A percentile compares a stretch with the other conserved stretches of the same genome.
Evolutionary conservation across 35 echinoderm and acorn worm species (phyloP).

Genomic region (Acanthaster planci): DNA sequence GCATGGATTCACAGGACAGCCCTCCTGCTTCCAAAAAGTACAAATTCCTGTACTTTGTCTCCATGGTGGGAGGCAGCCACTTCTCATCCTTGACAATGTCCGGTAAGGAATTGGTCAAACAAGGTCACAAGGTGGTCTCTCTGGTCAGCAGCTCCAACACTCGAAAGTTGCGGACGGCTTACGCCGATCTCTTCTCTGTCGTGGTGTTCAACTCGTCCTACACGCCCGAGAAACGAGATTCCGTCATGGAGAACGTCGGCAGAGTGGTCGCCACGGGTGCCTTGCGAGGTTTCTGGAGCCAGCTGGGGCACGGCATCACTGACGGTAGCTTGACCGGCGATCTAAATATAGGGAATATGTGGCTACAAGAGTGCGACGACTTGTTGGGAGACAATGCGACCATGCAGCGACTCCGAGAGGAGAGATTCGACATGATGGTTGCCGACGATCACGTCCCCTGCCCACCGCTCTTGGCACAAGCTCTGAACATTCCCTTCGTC

Average conservation of each 20-base stretch:
- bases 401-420: not conserved
- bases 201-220: not conserved
- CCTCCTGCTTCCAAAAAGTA: not conserved
- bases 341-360: not conserved
- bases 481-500: constrained; percentile 1
- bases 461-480: not conserved
- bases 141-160: not conserved
- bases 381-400: not conserved
- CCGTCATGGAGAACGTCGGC: not conserved
- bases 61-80: not conserved
- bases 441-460: not conserved
- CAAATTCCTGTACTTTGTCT: not conserved
- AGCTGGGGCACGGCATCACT: not conserved
- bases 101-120: not conserved
- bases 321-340: not conserved
- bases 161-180: not conserved
- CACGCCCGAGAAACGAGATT: not conserved
- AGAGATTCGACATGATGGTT: not conserved
- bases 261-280: not conserved
- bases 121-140: not conserved
- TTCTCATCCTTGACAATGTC: not conserved
- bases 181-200: not conserved
- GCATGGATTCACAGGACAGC: too few relatives aligned
- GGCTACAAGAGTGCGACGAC: not conserved
- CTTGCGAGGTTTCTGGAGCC: not conserved